phyloP scores from a whole-genome alignment of 2,797 vertebrate species.

The Hyperoplus lanceolatus region DNA sequence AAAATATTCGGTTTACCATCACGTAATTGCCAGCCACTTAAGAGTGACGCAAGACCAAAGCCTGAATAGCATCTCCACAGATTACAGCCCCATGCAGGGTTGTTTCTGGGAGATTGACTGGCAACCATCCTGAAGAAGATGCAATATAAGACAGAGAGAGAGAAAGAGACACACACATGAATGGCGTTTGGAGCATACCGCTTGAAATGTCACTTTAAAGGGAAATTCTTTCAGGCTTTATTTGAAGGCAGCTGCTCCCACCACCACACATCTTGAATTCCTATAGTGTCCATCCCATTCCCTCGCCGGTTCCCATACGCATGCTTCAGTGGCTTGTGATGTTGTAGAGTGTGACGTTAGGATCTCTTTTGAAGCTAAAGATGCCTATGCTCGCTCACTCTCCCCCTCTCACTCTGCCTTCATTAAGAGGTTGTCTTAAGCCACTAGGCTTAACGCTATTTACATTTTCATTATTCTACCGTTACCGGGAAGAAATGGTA shows the following conservation, averaged over 20 bases:
- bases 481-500: slow-evolving; percentile 82
- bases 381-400: slow-evolving; percentile 41
- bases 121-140: slow-evolving; percentile 40
- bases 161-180: slow-evolving; percentile 37
- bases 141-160: neutral
- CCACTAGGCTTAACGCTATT: slow-evolving; percentile 84
- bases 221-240: slow-evolving; percentile 51
- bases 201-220: slow-evolving; percentile 62
- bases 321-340: slow-evolving; percentile 62
- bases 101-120: slow-evolving; percentile 41
- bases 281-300: slow-evolving; percentile 48
- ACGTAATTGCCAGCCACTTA: slow-evolving; percentile 30
- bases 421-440: slow-evolving; percentile 85
- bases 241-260: slow-evolving; percentile 47
- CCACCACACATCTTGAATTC: slow-evolving; percentile 56
- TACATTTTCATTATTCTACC: slow-evolving; percentile 86
- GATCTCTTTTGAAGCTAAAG: slow-evolving; percentile 68
- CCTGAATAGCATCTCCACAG: slow-evolving; percentile 51
- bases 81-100: slow-evolving; percentile 31
- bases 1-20: slow-evolving; percentile 54
- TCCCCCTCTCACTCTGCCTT: slow-evolving; percentile 63
- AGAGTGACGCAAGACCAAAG: slow-evolving; percentile 29
- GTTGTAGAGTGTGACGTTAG: slow-evolving; percentile 48
- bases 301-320: slow-evolving; percentile 61
- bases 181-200: slow-evolving; percentile 43